Evolutionary conservation across 1,140 invertebrate species (phyloP), one percentile per base, ranked within the genome.

Genomic region (Oedothorax gibbosus): DNA sequence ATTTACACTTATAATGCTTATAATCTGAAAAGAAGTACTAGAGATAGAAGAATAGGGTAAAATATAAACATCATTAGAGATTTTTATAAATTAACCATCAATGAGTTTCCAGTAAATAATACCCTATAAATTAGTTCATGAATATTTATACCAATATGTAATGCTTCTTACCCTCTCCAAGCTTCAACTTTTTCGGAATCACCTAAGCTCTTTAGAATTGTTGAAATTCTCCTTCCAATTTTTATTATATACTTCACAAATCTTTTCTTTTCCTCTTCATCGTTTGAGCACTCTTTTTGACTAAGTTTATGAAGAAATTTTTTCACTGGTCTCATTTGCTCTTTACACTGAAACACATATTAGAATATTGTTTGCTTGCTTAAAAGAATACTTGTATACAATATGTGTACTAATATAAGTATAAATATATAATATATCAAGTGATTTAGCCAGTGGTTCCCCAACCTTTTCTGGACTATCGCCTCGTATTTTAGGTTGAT

Each of bases 271-370:
- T 98, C 96, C 51, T 94, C 92, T 90, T 95, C 93, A 51, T 93
- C 93, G 14, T 97, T 89, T 51, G 93, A 93, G 87, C 95, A 92
- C 90, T 97, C 96, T 14, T 96, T 96, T 12, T 66, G 50, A 89
- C 98, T 96, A 15, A 99, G 91, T 18, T 96, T 95, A 90, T 97
- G 96, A 7, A 99, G 90, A 2, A 96, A 95, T 90, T 97, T 97
- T 88, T 99, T 99, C 0, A 99, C 96, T 12, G 97, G 97, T 79
- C 97, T 92, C 97, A 99, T 98, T 91, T 97, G 98, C 89, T 99
- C 97, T 91, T 99, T 99, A 88, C 97, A 99, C 94, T 97, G 88
- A 69, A 91, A 91, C 85, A 73, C 4, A 77, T 50, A 14, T 35
- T 35, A 35, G 35, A 35, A 35, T 35, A 35, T 35, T 1, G 35